Percentiles rank a stretch among this genome's conserved stretches.
phyloP scores from a whole-genome alignment of 2,888 invertebrate genomes.

The Aleiodes testaceus region DNA sequence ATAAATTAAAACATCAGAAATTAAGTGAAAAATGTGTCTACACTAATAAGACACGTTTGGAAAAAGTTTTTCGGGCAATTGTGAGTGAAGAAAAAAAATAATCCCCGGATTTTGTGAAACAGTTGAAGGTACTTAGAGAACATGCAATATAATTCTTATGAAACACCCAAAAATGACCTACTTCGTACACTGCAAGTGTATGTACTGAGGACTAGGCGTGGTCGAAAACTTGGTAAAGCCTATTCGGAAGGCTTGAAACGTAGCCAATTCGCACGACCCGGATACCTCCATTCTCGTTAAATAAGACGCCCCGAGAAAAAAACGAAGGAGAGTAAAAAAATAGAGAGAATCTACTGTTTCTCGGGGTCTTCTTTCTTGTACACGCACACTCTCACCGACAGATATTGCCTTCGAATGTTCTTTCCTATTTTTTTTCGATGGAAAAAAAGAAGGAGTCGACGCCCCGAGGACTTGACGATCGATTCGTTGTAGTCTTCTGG shows the following conservation, averaged over 20 bases:
- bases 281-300: conserved; percentile 55
- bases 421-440: conserved; percentile 21
- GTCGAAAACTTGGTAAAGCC: conserved; percentile 42
- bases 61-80: conserved; percentile 27
- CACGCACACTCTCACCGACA: conserved; percentile 40
- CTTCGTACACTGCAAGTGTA: conserved; percentile 4
- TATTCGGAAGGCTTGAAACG: conserved; percentile 53
- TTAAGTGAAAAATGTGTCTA: neutral
- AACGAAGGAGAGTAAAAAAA: conserved; percentile 44
- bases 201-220: conserved; percentile 21
- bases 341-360: conserved; percentile 35
- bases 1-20: too few species aligned
- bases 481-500: conserved; percentile 9
- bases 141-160: conserved; percentile 5
- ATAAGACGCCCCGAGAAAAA: conserved; percentile 50
- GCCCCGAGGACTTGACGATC: conserved; percentile 30
- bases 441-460: conserved; percentile 7
- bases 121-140: neutral
- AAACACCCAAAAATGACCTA: conserved; percentile 19
- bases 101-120: conserved; percentile 37
- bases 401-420: conserved; percentile 53
- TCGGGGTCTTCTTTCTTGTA: conserved; percentile 20
- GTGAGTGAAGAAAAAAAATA: conserved; percentile 30
- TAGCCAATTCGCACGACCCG: conserved; percentile 55
- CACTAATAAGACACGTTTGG: conserved; percentile 19